These are phyloP conservation scores for Enteromius unitaeniatus DNA, from an alignment of 2,797 vertebrate genomes.

Conservation along the genomic window DNA sequence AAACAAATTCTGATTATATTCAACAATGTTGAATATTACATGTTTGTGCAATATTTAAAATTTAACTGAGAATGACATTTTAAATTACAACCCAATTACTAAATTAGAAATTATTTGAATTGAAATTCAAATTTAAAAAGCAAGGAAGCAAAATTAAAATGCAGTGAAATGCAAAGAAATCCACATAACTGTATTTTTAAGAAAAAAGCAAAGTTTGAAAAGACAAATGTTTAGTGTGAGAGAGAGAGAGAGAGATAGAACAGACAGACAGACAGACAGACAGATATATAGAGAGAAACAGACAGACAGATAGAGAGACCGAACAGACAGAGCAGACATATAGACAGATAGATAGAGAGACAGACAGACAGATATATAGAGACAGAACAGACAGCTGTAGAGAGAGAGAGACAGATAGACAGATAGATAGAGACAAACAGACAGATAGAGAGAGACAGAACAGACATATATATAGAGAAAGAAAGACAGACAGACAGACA, in stretches of 20 bases:
- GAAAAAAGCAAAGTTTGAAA: neutral
- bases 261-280: neutral
- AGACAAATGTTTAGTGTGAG: neutral
- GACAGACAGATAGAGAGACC: neutral
- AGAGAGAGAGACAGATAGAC: too few species aligned
- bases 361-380: too few species aligned
- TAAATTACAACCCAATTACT: neutral
- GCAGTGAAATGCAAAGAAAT: neutral
- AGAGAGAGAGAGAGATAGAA: neutral
- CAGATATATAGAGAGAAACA: accelerated
- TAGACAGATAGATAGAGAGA: too few species aligned
- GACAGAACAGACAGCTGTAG: too few species aligned
- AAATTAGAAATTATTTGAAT: neutral
- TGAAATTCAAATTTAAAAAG: neutral
- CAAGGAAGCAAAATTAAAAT: neutral
- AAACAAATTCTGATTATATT: neutral
- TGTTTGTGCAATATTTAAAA: neutral
- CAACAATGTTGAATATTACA: too few species aligned
- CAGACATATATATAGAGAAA: too few species aligned
- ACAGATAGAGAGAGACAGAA: too few species aligned
- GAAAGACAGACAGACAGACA: too few species aligned
- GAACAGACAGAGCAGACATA: neutral
- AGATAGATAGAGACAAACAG: too few species aligned
- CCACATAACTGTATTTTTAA: neutral
- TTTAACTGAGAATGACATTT: neutral